Percentiles rank a stretch among this genome's conserved stretches.
Evolutionary conservation across 2,113 vertebrate species (phyloP).

Genomic region (Oncorhynchus keta): DNA sequence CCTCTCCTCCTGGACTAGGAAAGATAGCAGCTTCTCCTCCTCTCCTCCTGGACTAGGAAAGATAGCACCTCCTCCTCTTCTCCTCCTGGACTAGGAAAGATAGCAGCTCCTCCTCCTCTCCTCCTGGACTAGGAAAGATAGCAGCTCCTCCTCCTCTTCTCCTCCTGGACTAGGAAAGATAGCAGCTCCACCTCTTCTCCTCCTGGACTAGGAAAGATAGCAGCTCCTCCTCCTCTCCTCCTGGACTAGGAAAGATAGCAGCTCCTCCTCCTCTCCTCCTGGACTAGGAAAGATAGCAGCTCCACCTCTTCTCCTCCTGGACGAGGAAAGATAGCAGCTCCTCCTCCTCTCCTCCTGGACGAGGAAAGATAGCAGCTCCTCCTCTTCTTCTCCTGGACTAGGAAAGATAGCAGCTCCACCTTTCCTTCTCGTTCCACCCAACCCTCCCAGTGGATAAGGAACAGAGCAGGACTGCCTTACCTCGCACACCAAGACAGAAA

Average conservation of each 20-base stretch:
- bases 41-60: neutral
- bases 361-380: too few species aligned
- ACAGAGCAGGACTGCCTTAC: neutral
- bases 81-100: neutral
- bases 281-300: too few species aligned
- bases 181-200: too few species aligned
- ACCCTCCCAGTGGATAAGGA: neutral
- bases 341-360: too few species aligned
- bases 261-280: too few species aligned
- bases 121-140: too few species aligned
- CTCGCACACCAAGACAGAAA: neutral
- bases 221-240: neutral
- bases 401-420: neutral
- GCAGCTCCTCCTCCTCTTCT: too few species aligned
- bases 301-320: too few species aligned
- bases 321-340: too few species aligned
- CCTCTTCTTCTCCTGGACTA: neutral
- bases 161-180: too few species aligned
- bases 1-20: too few species aligned
- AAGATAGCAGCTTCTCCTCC: neutral
- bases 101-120: neutral
- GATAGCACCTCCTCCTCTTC: neutral
- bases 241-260: neutral
- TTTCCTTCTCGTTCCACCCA: neutral
- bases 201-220: too few species aligned